These are phyloP conservation scores for Heteractis magnifica DNA, from an alignment of 92 coral and sea anemone genomes.

Conservation along the genomic window DNA sequence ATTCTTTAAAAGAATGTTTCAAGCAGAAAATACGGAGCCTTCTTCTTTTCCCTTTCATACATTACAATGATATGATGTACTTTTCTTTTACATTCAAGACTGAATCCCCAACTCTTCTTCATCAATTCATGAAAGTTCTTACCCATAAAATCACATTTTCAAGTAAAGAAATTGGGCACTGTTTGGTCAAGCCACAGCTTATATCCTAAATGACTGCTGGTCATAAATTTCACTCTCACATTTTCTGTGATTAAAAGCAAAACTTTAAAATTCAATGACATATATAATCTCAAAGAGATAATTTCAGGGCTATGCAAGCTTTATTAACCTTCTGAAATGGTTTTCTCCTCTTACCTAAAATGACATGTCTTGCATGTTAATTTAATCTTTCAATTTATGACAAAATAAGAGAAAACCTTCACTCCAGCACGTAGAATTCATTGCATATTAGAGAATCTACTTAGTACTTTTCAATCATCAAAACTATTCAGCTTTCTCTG, in stretches of 20 bases:
- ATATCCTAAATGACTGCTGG: background rate
- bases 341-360: slow-evolving; percentile 2
- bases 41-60: no score
- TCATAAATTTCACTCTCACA: background rate
- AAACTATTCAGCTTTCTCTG: slow-evolving; percentile 37
- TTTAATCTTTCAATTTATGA: background rate
- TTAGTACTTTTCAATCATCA: slow-evolving; percentile 5
- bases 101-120: background rate
- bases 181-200: background rate
- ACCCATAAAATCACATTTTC: background rate
- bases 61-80: background rate
- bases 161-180: background rate
- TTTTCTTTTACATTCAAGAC: background rate
- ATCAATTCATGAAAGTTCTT: background rate
- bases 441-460: slow-evolving; percentile 10
- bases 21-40: background rate
- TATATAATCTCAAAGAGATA: slow-evolving; percentile 23
- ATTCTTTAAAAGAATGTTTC: background rate
- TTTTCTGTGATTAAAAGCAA: background rate
- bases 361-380: slow-evolving; percentile 11
- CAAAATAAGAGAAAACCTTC: background rate
- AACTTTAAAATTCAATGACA: slow-evolving; percentile 22
- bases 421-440: background rate
- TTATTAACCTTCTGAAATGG: slow-evolving; percentile 9
- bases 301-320: slow-evolving; percentile 29